Percentiles rank a stretch among this genome's conserved stretches.
These are phyloP conservation scores for Apteryx mantelli DNA, from an alignment of 2,113 vertebrate species.

Conservation along the genomic window DNA sequence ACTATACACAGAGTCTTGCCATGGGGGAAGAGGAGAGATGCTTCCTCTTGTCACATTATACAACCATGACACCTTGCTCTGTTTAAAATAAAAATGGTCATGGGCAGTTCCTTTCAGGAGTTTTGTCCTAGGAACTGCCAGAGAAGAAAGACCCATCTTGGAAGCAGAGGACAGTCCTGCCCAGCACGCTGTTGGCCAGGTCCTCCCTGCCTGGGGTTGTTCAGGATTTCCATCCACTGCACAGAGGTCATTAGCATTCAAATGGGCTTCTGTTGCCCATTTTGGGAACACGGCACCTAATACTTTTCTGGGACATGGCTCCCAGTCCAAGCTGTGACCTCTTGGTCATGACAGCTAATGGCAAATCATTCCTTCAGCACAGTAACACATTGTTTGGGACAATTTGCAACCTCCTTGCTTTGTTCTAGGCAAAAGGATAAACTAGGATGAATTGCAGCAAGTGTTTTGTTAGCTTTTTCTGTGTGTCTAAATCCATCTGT, in stretches of 20 bases:
- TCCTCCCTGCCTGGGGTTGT: background rate
- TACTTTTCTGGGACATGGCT: background rate
- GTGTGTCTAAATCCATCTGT: background rate
- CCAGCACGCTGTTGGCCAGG: background rate
- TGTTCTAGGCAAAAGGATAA: background rate
- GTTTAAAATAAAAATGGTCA: slow-evolving; percentile 6
- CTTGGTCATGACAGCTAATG: background rate
- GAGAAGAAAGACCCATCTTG: background rate
- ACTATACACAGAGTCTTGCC: background rate
- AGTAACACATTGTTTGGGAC: background rate
- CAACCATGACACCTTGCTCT: background rate
- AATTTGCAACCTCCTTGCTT: background rate
- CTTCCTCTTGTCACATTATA: background rate
- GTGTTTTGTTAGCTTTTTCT: background rate
- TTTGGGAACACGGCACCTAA: background rate
- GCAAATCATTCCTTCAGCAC: background rate
- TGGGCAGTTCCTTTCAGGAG: background rate
- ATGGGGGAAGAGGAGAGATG: background rate
- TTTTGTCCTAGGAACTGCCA: background rate
- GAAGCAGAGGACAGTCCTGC: background rate
- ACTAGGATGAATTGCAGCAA: background rate
- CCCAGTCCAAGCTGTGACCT: background rate
- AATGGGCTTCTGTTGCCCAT: background rate
- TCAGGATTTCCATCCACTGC: background rate
- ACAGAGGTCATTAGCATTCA: accelerated